These are phyloP conservation scores for Silurus meridionalis DNA, from an alignment of 2,113 vertebrate genomes.

Conservation along the genomic window DNA sequence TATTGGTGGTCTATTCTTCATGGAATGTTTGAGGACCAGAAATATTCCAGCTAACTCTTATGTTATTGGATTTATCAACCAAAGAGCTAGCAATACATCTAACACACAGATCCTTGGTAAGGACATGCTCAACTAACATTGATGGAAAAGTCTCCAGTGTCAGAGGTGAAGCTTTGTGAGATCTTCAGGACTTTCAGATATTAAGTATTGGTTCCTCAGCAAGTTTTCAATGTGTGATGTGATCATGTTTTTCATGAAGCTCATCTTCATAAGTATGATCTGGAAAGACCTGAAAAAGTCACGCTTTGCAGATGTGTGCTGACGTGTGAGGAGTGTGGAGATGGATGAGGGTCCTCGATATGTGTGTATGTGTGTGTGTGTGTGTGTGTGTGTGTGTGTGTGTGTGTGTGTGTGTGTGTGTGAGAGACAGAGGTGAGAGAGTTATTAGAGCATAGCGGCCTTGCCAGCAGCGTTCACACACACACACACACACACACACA, in stretches of 20 bases:
- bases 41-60: background rate
- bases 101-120: background rate
- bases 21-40: background rate
- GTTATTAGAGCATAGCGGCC: conserved; percentile 47
- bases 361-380: conserved; percentile 5
- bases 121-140: background rate
- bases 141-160: background rate
- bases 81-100: too few relatives aligned
- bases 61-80: too few relatives aligned
- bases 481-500: conserved; percentile 20
- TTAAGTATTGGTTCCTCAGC: background rate
- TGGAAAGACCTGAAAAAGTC: background rate
- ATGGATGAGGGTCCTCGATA: conserved; percentile 17
- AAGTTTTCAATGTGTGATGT: background rate
- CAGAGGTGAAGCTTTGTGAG: background rate
- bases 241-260: background rate
- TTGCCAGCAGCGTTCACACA: background rate
- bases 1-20: background rate
- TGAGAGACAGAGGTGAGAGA: conserved; percentile 37
- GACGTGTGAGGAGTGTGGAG: background rate
- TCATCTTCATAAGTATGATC: background rate
- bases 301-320: background rate
- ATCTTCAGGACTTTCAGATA: background rate
- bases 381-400: conserved; percentile 12
- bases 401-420: conserved; percentile 1